Percentiles rank a stretch among this genome's conserved stretches.
phyloP scores from a whole-genome alignment of 2,797 vertebrate species.

The Gadopsis marmoratus region DNA sequence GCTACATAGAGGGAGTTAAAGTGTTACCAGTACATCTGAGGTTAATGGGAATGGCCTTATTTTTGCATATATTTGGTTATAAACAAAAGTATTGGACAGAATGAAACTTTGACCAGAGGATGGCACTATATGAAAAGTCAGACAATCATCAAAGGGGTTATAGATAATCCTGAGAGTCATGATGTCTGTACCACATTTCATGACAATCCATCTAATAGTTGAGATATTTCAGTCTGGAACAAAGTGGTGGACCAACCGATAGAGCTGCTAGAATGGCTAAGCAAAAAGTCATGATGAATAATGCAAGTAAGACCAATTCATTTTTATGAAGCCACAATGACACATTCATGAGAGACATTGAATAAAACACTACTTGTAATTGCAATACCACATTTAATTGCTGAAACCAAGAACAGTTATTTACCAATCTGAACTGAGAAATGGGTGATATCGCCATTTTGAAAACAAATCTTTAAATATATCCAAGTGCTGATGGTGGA shows the following conservation, averaged over 20 bases:
- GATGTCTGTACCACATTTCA: neutral
- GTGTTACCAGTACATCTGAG: neutral
- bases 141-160: neutral
- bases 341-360: neutral
- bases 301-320: neutral
- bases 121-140: neutral
- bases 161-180: neutral
- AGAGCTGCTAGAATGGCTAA: neutral
- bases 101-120: neutral
- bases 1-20: neutral
- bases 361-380: slow-evolving; percentile 13
- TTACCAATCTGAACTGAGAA: neutral
- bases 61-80: neutral
- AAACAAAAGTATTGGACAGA: too few species aligned
- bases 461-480: neutral
- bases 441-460: neutral
- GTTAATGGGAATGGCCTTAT: neutral
- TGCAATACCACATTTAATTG: slow-evolving; percentile 42
- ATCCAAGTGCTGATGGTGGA: neutral
- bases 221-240: neutral
- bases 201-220: neutral
- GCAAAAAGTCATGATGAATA: neutral
- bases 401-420: slow-evolving; percentile 13
- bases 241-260: accelerated
- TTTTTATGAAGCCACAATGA: neutral